Evolutionary conservation across 2,797 vertebrate species (phyloP).

Genomic region (Leptodactylus fallax): DNA sequence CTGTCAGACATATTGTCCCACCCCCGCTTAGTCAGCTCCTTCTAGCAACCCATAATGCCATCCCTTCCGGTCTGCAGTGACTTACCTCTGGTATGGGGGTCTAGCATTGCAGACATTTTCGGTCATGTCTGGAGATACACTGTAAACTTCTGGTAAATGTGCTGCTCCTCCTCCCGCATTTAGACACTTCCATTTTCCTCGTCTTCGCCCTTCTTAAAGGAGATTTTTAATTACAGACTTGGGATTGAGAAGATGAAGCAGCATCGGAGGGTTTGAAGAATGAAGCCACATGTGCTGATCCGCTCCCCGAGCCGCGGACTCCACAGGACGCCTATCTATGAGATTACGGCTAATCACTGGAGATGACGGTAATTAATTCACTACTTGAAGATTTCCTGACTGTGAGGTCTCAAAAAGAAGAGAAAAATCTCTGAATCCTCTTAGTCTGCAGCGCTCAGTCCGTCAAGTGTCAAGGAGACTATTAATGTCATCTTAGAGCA

Average conservation of each 20-base stretch:
- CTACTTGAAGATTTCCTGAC: conserved; percentile 12
- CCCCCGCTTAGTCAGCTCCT: no score
- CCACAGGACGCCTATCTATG: not conserved
- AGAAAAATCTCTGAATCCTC: not conserved
- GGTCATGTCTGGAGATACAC: not conserved
- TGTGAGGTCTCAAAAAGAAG: not conserved
- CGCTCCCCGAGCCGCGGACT: not conserved
- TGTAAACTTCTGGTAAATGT: not conserved
- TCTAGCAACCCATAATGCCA: no score
- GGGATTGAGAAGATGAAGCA: not conserved
- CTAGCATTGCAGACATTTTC: not conserved
- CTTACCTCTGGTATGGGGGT: no score
- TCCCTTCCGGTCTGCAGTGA: no score
- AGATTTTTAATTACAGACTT: conserved; percentile 18
- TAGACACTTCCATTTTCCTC: not conserved
- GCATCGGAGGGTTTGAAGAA: not conserved
- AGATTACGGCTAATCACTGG: conserved; percentile 17
- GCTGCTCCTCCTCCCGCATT: not conserved
- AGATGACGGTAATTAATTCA: not conserved
- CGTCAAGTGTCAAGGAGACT: no score
- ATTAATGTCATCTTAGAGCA: not conserved
- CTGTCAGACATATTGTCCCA: no score
- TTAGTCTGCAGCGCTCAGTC: not conserved
- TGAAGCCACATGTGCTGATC: not conserved
- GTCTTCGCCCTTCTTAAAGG: not conserved